Evolutionary conservation across 2,797 vertebrate genomes (phyloP), one percentile per base, ranked within the genome.

Genomic region (Myiotriccus ornatus): DNA sequence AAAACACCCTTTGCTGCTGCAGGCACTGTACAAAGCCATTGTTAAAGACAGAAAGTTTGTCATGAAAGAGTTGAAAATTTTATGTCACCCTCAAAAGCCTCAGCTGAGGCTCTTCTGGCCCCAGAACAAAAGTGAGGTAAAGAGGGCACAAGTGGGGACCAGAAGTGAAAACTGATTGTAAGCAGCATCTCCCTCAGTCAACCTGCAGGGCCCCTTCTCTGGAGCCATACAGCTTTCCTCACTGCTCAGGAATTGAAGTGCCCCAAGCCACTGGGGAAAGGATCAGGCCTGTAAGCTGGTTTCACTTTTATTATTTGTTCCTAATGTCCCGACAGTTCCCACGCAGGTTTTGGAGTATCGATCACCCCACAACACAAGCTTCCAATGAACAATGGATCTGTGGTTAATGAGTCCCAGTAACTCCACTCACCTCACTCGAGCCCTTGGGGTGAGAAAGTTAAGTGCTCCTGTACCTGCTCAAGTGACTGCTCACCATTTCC

Each of bases 401-500:
- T 60, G 90, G 83, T 94, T 85, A 96, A 90, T 53, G 89, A 96
- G 85, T 84, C 62, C 76, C 73, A 90, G 73, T 15, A 88, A 30
- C 73, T 78, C 52, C 1, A 4, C 53, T 77, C 69, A 87, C 74
- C 76, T 52, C 28, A 1, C 62, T 47, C 1, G 6, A 94, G 92
- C 32, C 76, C 59, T 35, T 43, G 77, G 80, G 80, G 85, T 94
- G 85, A 96, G 89, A 76, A 96, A 96, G 93, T 95, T 78, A 96
- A 96, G 95, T 90, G 91, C 63, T 88, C 37, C 87, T 60, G 73
- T 82, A 69, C 43, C 44, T 93, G 83, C 81, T 96, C 87, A 82
- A 96, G 93, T 93, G 88, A 89, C 65, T 93, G 83, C 88, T 95
- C 78, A 59, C 90, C 18, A 75, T 59, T 96, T 96, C 95, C 95